Evolutionary conservation across 2,113 vertebrate species (phyloP).

Genomic region (Platysternon megacephalum): DNA sequence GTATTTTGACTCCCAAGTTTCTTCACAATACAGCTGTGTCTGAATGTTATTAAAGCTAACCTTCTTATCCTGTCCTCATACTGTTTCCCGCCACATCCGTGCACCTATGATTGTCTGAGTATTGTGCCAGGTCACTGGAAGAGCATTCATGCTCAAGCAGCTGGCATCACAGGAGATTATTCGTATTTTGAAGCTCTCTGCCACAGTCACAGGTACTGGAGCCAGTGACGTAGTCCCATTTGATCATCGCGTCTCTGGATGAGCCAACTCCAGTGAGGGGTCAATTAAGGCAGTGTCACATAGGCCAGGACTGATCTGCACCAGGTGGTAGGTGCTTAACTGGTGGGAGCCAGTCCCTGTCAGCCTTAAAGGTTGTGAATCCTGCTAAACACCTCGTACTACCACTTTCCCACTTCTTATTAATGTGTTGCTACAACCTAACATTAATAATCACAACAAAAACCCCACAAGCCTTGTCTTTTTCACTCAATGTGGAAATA

Average conservation of each 20-base stretch:
- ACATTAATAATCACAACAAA: neutral
- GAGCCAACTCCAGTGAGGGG: neutral
- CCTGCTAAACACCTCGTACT: neutral
- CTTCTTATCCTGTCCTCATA: neutral
- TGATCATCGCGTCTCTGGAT: neutral
- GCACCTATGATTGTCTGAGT: neutral
- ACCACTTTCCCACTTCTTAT: neutral
- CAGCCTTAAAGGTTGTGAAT: neutral
- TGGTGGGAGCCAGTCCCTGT: neutral
- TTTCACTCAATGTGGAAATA: neutral
- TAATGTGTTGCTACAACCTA: neutral
- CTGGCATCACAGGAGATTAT: neutral
- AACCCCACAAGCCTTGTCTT: neutral
- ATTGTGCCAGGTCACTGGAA: neutral
- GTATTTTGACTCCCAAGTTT: neutral
- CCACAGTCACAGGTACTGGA: neutral
- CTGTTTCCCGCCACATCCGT: neutral
- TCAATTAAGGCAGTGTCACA: neutral
- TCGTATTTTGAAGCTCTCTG: neutral
- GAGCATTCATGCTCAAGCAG: neutral
- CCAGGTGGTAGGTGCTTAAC: neutral
- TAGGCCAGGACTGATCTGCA: neutral
- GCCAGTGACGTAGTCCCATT: neutral
- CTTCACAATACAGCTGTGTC: neutral
- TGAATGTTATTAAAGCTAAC: neutral